Conservation (phyloP, 2,797 vertebrate species). For the Meriones psammophilus region DNA sequence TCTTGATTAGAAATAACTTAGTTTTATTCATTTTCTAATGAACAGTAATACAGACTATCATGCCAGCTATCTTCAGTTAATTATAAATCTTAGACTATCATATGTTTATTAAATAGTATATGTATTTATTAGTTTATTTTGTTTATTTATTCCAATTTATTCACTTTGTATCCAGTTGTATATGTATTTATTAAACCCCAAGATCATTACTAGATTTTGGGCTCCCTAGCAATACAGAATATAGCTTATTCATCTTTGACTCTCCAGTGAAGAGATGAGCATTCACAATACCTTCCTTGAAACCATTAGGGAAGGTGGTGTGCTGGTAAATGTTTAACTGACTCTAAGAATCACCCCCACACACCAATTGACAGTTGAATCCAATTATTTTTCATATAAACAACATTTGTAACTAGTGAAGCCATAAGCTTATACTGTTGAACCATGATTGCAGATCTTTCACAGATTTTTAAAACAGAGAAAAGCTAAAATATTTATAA, state of each 20-base stretch:
- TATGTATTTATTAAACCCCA: not conserved
- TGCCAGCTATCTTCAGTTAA: not conserved
- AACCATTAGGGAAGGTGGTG: not conserved
- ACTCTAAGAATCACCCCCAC: not conserved
- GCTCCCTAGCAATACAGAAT: not conserved
- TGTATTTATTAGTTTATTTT: too few relatives aligned
- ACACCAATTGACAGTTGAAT: not conserved
- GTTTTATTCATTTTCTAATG: not conserved
- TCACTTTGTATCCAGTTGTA: too few relatives aligned
- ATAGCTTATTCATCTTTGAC: not conserved
- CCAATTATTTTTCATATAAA: not conserved
- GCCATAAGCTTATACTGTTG: not conserved
- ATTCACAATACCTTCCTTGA: not conserved
- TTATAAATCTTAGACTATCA: not conserved
- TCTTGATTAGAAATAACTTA: conserved; percentile 16
- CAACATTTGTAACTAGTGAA: not conserved
- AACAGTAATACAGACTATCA: not conserved
- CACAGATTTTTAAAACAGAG: not conserved
- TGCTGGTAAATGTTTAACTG: not conserved
- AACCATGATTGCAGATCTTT: not conserved
- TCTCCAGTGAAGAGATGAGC: not conserved
- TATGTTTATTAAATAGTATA: conserved; percentile 13
- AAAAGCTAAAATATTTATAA: not conserved
- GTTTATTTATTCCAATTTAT: too few relatives aligned
- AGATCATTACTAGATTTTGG: not conserved